Conservation (phyloP, 2,888 invertebrate species). For the Euplexia lucipara region DNA sequence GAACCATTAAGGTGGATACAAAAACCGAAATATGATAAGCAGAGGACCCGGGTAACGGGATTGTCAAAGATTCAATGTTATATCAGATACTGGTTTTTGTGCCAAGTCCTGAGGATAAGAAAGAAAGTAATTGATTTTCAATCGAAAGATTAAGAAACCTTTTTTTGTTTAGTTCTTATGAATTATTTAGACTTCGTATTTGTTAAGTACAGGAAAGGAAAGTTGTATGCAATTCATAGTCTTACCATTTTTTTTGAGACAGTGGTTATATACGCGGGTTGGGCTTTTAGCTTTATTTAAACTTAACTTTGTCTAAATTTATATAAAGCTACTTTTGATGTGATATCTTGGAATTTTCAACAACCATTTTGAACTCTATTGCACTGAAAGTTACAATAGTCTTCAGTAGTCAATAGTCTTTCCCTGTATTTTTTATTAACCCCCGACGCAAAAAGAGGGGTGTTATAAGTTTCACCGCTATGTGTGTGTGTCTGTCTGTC, state of each 20-base stretch:
- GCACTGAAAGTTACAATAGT: no score
- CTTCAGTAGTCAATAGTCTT: no score
- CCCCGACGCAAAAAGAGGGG: no score
- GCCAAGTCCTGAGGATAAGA: slow-evolving; percentile 19
- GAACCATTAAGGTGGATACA: slow-evolving; percentile 84
- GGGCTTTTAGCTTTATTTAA: no score
- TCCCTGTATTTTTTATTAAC: no score
- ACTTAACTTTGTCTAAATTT: no score
- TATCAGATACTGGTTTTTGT: slow-evolving; percentile 55
- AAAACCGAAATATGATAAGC: slow-evolving; percentile 79
- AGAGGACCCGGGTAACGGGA: slow-evolving; percentile 78
- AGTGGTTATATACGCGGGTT: no score
- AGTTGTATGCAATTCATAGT: not conserved
- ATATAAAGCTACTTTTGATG: no score
- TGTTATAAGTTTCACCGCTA: no score
- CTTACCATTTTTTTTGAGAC: not conserved
- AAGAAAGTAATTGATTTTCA: slow-evolving; percentile 55
- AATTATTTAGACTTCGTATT: slow-evolving; percentile 48
- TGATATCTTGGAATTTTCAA: no score
- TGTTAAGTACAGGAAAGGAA: not conserved
- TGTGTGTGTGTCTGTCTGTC: no score
- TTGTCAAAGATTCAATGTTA: slow-evolving; percentile 73
- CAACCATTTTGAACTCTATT: no score
- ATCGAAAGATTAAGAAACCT: slow-evolving; percentile 46
- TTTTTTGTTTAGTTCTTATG: slow-evolving; percentile 40